Conservation (phyloP, 1,140 invertebrate genomes). For the Ceratoteleas bidentatus region DNA sequence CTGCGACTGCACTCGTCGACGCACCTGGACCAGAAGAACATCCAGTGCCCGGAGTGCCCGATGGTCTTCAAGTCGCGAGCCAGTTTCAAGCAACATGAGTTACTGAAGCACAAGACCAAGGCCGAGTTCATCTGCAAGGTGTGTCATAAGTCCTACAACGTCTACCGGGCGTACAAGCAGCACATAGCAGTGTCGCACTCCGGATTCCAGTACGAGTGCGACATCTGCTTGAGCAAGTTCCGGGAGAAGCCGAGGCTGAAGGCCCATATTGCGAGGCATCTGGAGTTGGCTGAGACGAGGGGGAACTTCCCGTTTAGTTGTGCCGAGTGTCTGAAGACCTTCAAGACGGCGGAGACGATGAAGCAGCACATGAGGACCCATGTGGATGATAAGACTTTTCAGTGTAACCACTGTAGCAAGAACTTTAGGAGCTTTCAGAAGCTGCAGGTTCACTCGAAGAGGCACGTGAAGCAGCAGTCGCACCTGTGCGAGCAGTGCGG, state of each 20-base stretch:
- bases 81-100: conserved; percentile 27
- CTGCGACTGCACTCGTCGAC: conserved; percentile 29
- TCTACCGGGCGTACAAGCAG: neutral
- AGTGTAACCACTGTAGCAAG: conserved; percentile 10
- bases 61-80: conserved; percentile 7
- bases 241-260: neutral
- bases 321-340: neutral
- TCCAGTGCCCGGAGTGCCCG: conserved; percentile 19
- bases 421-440: neutral
- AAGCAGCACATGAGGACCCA: conserved; percentile 19
- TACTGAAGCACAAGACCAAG: conserved; percentile 26
- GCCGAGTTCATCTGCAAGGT: conserved; percentile 12
- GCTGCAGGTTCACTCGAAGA: conserved; percentile 7
- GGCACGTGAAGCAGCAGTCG: conserved; percentile 11
- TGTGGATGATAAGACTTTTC: neutral
- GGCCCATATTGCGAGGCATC: conserved; percentile 13
- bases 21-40: conserved; percentile 11
- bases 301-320: conserved; percentile 17
- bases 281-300: neutral
- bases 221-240: conserved; percentile 22
- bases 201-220: conserved; percentile 1
- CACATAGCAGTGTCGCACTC: conserved; percentile 8
- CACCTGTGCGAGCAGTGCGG: conserved; percentile 52
- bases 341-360: conserved; percentile 2
- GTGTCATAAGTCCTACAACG: neutral